Evolutionary conservation across 2,797 vertebrate genomes (phyloP).

Genomic region (Lagocephalus sceleratus): DNA sequence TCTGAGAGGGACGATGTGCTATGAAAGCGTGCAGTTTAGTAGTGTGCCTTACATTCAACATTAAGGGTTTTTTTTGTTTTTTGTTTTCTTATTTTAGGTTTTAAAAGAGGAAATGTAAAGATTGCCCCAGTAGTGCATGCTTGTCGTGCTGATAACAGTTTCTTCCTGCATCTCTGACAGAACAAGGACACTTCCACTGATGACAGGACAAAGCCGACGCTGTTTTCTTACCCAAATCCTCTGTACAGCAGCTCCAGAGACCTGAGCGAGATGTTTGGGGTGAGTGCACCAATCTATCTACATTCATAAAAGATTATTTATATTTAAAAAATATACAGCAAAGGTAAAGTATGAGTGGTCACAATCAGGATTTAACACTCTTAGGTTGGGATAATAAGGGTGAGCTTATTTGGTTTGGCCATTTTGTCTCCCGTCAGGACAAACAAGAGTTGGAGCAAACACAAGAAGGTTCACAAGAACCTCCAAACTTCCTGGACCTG

Average conservation of each 20-base stretch:
- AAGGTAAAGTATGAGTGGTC: no score
- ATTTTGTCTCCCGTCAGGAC: conserved; percentile 45
- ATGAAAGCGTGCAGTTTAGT: no score
- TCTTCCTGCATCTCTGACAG: conserved; percentile 42
- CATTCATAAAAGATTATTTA: no score
- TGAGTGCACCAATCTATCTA: conserved; percentile 57
- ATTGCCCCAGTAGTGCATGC: background rate
- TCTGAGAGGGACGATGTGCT: no score
- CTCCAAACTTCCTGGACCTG: conserved; percentile 52
- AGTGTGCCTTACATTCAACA: no score
- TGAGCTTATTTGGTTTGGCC: background rate
- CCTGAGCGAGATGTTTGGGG: conserved; percentile 80
- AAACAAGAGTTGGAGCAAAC: conserved; percentile 36
- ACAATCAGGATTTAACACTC: background rate
- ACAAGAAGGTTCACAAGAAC: conserved; percentile 41
- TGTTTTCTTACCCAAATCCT: conserved; percentile 87
- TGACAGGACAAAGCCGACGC: conserved; percentile 65
- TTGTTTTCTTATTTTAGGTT: no score
- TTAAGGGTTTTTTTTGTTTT: no score
- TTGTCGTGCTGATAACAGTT: background rate
- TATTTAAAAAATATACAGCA: no score
- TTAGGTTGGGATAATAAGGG: background rate
- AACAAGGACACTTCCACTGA: conserved; percentile 65
- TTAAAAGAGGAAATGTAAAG: no score
- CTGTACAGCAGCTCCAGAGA: conserved; percentile 77